Conservation (phyloP, 2,113 vertebrate species). For the Apaloderma vittatum region DNA sequence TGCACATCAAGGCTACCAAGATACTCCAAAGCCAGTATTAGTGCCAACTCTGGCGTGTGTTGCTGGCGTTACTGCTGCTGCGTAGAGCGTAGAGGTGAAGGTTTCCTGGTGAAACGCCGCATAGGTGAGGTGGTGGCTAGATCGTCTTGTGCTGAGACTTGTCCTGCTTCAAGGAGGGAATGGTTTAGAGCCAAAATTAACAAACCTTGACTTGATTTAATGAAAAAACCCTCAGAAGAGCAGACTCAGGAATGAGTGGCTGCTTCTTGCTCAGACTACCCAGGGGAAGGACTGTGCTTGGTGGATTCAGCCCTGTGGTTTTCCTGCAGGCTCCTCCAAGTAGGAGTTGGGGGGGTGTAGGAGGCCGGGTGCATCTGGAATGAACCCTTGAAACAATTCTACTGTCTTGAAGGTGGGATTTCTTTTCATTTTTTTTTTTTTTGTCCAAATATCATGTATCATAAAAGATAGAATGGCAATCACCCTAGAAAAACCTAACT, state of each 20-base stretch:
- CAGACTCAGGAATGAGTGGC: background rate
- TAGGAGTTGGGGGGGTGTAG: background rate
- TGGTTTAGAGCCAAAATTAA: background rate
- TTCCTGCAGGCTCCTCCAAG: background rate
- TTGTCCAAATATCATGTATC: background rate
- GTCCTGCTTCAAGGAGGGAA: background rate
- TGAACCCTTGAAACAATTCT: background rate
- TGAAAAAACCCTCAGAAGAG: background rate
- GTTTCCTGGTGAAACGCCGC: background rate
- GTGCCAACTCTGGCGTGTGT: accelerated
- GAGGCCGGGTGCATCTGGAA: background rate
- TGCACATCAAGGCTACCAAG: background rate
- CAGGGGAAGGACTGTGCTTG: accelerated
- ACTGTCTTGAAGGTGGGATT: background rate
- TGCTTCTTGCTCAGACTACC: background rate
- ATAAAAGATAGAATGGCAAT: background rate
- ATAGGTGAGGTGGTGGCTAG: background rate
- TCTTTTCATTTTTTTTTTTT: background rate
- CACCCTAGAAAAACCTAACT: background rate
- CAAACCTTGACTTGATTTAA: too few relatives aligned
- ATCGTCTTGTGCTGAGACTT: background rate
- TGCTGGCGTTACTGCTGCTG: background rate
- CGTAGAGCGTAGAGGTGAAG: background rate
- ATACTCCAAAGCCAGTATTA: background rate
- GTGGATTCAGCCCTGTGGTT: background rate